phyloP scores from a whole-genome alignment of 2,797 vertebrate species.

The Iguana delicatissima region DNA sequence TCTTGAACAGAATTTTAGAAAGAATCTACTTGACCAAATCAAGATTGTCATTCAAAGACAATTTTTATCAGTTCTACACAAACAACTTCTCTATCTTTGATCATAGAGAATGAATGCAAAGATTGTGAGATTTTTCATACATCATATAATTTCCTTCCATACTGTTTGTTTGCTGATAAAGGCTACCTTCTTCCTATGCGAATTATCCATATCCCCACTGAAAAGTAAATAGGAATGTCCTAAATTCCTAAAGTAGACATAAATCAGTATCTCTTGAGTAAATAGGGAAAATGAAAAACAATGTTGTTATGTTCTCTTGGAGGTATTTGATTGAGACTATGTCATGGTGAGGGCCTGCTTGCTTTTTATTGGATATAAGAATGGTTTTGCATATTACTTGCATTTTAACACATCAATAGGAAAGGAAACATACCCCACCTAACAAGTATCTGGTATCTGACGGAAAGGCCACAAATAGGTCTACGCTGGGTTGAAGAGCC shows the following conservation, averaged over 20 bases:
- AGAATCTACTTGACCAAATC: not conserved
- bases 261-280: not conserved
- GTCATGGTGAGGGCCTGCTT: not conserved
- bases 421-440: not conserved
- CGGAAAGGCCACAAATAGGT: not conserved
- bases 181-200: not conserved
- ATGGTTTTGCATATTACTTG: not conserved
- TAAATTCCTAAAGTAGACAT: not conserved
- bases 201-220: not conserved
- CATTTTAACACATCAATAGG: not conserved
- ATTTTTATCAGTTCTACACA: not conserved
- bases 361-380: not conserved
- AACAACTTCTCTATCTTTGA: not conserved
- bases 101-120: not conserved
- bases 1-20: not conserved
- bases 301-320: not conserved
- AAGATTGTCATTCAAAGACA: not conserved
- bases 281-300: rapidly evolving
- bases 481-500: not conserved
- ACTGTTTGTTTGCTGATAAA: not conserved
- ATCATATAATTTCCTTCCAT: not conserved
- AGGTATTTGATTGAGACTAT: constrained; percentile 24
- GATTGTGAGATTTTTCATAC: not conserved
- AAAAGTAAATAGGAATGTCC: not conserved
- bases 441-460: not conserved